Conservation (phyloP, 2,113 vertebrate genomes). For the Leptocoma aspasia region DNA sequence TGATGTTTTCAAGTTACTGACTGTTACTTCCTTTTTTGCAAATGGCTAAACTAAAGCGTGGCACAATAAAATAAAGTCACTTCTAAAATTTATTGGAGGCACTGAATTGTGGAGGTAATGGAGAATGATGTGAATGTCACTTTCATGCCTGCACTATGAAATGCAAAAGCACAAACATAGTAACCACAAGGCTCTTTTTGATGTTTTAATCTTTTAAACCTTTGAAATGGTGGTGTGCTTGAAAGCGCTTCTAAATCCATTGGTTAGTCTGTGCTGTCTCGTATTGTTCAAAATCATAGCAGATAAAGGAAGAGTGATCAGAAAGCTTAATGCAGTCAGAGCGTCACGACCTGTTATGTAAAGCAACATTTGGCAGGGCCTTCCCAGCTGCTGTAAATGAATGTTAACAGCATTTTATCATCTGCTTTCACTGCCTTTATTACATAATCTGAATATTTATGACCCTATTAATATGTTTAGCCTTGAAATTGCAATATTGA, state of each 20-base stretch:
- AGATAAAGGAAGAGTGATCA: conserved; percentile 64
- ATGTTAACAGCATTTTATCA: conserved; percentile 69
- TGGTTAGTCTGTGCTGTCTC: conserved; percentile 15
- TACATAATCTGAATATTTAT: conserved; percentile 73
- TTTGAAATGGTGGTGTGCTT: conserved; percentile 24
- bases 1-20: neutral
- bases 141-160: conserved; percentile 4
- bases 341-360: conserved; percentile 60
- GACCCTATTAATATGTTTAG: conserved; percentile 66
- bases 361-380: conserved; percentile 67
- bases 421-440: conserved; percentile 61
- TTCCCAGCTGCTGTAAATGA: conserved; percentile 70
- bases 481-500: conserved; percentile 63
- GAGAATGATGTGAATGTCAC: neutral
- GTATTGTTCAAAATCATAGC: conserved; percentile 40
- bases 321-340: conserved; percentile 68
- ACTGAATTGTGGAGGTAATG: neutral
- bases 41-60: neutral
- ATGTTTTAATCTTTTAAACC: conserved; percentile 57
- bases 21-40: neutral
- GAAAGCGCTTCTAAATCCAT: conserved; percentile 45
- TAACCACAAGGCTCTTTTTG: conserved; percentile 13
- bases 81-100: neutral
- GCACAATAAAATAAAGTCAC: neutral
- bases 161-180: conserved; percentile 10